Conservation (phyloP, 2,797 vertebrate genomes). For the Saxicola maurus region DNA sequence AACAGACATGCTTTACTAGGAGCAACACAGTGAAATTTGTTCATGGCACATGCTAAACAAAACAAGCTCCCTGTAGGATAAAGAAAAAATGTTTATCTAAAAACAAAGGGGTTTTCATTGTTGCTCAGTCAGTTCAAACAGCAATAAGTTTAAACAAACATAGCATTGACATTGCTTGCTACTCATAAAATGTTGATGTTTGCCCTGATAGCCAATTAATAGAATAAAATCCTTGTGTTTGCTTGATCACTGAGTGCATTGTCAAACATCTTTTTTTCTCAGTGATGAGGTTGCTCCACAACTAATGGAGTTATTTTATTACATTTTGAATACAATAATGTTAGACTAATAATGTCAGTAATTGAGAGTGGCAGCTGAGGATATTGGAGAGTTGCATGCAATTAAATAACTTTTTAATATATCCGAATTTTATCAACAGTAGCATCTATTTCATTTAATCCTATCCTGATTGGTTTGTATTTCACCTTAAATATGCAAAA, state of each 20-base stretch:
- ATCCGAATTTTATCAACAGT: constrained; percentile 14
- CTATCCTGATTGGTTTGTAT: background rate
- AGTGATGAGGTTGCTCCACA: constrained; percentile 23
- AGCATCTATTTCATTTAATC: background rate
- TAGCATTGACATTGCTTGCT: background rate
- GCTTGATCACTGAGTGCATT: background rate
- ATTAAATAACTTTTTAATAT: background rate
- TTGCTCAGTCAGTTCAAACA: constrained; percentile 58
- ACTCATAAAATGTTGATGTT: constrained; percentile 10
- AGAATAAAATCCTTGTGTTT: constrained; percentile 44
- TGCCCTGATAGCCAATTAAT: constrained; percentile 43
- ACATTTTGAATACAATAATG: constrained; percentile 1
- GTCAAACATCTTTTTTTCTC: constrained; percentile 19
- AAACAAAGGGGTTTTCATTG: constrained; percentile 55
- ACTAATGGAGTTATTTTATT: constrained; percentile 44
- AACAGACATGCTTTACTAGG: constrained; percentile 44
- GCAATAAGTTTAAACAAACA: constrained; percentile 47
- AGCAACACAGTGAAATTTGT: constrained; percentile 23
- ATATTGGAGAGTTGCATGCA: background rate
- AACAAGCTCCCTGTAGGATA: constrained; percentile 22
- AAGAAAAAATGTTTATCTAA: constrained; percentile 53
- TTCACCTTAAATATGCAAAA: constrained; percentile 5
- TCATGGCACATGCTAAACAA: constrained; percentile 27
- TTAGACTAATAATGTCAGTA: constrained; percentile 27
- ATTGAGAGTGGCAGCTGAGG: background rate